phyloP scores from a whole-genome alignment of 2,113 vertebrate genomes.

The Callospermophilus lateralis region DNA sequence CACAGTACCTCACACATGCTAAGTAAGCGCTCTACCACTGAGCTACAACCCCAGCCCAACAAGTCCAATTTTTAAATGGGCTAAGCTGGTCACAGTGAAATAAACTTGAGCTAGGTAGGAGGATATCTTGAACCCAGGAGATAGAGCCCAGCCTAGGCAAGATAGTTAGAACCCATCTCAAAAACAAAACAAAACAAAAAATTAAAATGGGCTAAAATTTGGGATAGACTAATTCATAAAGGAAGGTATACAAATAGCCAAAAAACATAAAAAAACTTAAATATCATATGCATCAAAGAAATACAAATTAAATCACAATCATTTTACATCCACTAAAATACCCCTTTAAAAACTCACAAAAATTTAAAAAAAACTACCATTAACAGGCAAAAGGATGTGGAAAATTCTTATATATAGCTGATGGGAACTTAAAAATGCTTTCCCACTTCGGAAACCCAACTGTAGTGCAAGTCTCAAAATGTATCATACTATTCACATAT shows the following conservation, averaged over 20 bases:
- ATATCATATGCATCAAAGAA: background rate
- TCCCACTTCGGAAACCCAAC: background rate
- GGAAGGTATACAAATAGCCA: background rate
- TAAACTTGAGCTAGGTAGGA: background rate
- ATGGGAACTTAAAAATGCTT: background rate
- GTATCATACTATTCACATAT: background rate
- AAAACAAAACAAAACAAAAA: background rate
- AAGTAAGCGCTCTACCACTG: too few species aligned
- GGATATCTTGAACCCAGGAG: background rate
- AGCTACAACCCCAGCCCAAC: too few species aligned
- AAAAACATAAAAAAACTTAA: background rate
- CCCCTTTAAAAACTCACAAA: background rate
- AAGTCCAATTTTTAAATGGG: background rate
- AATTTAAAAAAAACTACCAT: background rate
- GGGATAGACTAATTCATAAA: background rate
- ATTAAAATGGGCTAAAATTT: background rate
- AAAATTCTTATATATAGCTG: background rate
- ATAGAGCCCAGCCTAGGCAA: background rate
- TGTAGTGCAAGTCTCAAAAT: background rate
- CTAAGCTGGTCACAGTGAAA: background rate
- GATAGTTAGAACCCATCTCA: background rate
- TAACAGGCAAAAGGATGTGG: background rate
- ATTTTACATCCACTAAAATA: background rate
- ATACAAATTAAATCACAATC: background rate
- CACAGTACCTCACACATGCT: too few species aligned